Conservation (phyloP, 2,797 vertebrate species). For the Poeciliopsis paucimaculata region DNA sequence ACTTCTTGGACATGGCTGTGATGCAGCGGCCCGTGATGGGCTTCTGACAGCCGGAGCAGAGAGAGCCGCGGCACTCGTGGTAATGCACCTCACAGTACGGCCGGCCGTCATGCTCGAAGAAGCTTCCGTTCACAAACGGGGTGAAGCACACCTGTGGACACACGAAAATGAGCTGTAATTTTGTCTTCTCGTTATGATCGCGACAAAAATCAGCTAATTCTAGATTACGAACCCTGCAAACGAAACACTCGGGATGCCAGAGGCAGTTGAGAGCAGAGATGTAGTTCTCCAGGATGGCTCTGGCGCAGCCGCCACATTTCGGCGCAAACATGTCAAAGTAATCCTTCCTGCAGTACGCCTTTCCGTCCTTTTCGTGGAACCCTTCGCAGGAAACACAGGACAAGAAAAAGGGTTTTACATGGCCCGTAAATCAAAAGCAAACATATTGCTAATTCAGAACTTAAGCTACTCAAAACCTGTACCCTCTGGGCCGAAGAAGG, state of each 20-base stretch:
- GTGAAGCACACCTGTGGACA: constrained; percentile 93
- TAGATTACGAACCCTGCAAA: constrained; percentile 89
- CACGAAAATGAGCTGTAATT: neutral
- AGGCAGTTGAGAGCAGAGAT: constrained; percentile 97
- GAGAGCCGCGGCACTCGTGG: constrained; percentile 93
- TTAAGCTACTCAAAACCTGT: neutral
- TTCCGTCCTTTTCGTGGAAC: constrained; percentile 98
- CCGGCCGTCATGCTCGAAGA: constrained; percentile 97
- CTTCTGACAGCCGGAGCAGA: constrained; percentile 98
- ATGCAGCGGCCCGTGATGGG: constrained; percentile 98
- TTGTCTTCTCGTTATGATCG: neutral
- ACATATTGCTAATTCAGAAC: neutral
- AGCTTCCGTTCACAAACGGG: constrained; percentile 95
- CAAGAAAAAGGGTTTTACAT: neutral
- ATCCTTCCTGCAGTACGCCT: constrained; percentile 97
- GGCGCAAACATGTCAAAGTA: constrained; percentile 99
- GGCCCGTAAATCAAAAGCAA: neutral
- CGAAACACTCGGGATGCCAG: constrained; percentile 98
- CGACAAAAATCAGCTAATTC: neutral
- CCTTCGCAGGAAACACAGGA: constrained; percentile 71
- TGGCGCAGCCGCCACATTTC: constrained; percentile 95
- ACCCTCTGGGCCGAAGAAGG: constrained; percentile 96
- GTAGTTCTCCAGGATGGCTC: constrained; percentile 98
- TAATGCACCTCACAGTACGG: constrained; percentile 99
- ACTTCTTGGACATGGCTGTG: constrained; percentile 98